Base-by-base conservation (phyloP, 2,797 vertebrate genomes). In the Gymnocypris eckloni region DNA sequence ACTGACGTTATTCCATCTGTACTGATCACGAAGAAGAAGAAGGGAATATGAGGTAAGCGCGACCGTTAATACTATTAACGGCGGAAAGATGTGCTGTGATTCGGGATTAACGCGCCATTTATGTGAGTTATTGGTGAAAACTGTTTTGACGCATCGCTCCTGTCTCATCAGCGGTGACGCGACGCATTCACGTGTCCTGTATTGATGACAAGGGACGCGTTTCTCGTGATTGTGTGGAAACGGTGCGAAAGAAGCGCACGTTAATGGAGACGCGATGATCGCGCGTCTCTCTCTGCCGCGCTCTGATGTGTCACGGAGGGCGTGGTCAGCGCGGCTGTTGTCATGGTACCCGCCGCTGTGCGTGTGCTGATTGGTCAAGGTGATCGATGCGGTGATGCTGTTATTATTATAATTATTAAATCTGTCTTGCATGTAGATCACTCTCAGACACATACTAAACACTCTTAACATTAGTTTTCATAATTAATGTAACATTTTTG, bases 1-100 rank as follows among this genome's bases (percentile, higher is more conserved):
- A 78, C 86, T 80, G 71, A 66, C 84, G 80, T 52, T 52, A 82
- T 77, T 15, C 33, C 66, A 61, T 84, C 84, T 88, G 89, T 78
- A 71, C 81, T 73, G 39, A 76, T 33, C 66, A 18, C 64, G 86
- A 83, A 86, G 85, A 89, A 89, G 93, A 39, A 39, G 39, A 39
- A 86, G 86, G 89, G 89, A 93, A 83, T 86, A 96, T 96, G 95
- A 95, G 95, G 95, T 96, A 94, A 94, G 94, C 90, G 91, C 75
- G 16, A 4, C 37, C 76, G 76, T 25, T 78, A 39, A 28, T 52
- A 20, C 48, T 37, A 37, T 18, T 15, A 78, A 16, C 52, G 50
- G 28, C 16, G 45, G 16, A 15, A 52, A 18, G 45, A 0, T 20
- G 48, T n/a, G 18, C 4, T 11, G 20, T 15, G 20, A n/a, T 43